Evolutionary conservation across 2,797 vertebrate species (phyloP).

Genomic region (Ctenosaura bakeri): DNA sequence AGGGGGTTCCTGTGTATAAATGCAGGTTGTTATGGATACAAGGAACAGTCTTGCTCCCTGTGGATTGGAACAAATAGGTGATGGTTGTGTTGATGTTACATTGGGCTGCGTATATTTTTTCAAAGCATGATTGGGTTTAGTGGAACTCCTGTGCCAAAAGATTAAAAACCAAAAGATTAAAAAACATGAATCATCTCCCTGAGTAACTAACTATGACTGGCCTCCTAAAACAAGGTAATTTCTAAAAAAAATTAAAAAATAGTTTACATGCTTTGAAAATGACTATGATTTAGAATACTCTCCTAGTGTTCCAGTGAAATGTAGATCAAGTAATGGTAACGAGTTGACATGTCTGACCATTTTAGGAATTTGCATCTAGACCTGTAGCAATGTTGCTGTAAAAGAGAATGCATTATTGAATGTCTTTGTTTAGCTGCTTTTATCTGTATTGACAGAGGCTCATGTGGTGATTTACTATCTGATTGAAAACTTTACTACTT

Average conservation of each 20-base stretch:
- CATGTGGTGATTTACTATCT: neutral
- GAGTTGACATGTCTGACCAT: neutral
- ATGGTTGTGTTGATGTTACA: slow-evolving; percentile 1
- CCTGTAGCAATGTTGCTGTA: neutral
- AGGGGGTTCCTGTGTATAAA: slow-evolving; percentile 20
- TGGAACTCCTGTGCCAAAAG: neutral
- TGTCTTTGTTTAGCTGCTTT: neutral
- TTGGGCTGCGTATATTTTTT: neutral
- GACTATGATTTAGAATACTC: neutral
- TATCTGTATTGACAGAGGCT: neutral
- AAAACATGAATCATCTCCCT: neutral
- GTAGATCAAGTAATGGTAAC: neutral
- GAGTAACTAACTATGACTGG: neutral
- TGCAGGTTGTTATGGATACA: slow-evolving; percentile 74
- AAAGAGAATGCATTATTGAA: neutral
- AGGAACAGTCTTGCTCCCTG: slow-evolving; percentile 43
- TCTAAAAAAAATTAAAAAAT: neutral
- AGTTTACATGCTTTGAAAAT: neutral
- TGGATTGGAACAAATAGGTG: slow-evolving; percentile 20
- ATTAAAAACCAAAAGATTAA: neutral
- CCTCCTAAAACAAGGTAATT: neutral
- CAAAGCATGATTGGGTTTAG: neutral
- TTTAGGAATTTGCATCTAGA: neutral
- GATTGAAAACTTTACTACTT: neutral
- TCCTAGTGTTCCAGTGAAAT: neutral